Percentiles rank a stretch among this genome's conserved stretches.
Evolutionary conservation across 2,888 invertebrate genomes (phyloP).

Genomic region (Leptogaster cylindrica): DNA sequence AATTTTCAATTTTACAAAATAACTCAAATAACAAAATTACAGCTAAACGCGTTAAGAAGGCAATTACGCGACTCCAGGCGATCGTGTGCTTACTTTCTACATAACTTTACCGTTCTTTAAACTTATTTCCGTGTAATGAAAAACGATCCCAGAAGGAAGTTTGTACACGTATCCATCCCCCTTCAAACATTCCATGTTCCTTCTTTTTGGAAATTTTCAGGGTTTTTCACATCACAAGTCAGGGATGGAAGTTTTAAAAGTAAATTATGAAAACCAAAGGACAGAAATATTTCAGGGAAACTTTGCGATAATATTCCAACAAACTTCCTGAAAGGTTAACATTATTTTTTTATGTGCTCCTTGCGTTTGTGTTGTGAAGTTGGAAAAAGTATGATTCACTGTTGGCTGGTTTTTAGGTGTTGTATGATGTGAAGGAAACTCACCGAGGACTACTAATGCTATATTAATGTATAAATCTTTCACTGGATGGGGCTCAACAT

Average conservation of each 20-base stretch:
- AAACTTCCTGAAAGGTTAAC: conserved; percentile 45
- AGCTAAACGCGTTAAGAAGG: conserved; percentile 10
- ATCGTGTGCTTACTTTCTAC: conserved; percentile 10
- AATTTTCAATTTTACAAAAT: conserved; percentile 10
- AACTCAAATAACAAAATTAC: conserved; percentile 14
- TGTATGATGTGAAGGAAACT: conserved; percentile 36
- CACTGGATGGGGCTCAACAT: too few relatives aligned
- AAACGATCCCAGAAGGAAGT: background rate
- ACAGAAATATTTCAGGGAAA: conserved; percentile 42
- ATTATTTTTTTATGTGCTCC: conserved; percentile 17
- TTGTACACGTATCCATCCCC: conserved; percentile 1
- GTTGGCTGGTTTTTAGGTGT: conserved; percentile 7
- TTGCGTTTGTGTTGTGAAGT: background rate
- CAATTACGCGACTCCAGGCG: background rate
- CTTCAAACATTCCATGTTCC: conserved; percentile 9
- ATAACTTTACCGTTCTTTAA: background rate
- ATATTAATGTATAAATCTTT: conserved; percentile 47
- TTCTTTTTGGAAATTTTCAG: background rate
- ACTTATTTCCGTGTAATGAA: conserved; percentile 13
- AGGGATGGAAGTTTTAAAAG: conserved; percentile 41
- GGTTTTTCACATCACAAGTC: background rate
- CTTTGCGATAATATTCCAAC: conserved; percentile 39
- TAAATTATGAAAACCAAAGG: conserved; percentile 46
- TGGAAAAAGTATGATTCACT: background rate
- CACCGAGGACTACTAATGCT: conserved; percentile 46